Conservation (phyloP, 2,888 invertebrate species). For the Eristalis intricaria region DNA sequence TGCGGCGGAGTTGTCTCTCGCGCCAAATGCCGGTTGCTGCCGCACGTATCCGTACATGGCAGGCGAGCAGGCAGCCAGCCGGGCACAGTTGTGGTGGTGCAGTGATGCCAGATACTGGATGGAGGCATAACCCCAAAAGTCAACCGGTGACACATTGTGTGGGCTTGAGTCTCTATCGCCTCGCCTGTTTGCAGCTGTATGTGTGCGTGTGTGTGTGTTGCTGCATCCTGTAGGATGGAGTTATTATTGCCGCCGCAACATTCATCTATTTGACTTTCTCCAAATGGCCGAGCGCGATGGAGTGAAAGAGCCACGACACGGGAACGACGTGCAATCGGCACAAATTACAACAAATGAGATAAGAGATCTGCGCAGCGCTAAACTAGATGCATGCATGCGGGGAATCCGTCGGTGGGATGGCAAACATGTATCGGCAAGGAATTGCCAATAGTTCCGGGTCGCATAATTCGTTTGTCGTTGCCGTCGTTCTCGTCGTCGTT, state of each 20-base stretch:
- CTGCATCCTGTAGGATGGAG: constrained; percentile 57
- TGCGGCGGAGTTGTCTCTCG: background rate
- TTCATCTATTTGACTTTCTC: constrained; percentile 55
- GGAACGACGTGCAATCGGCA: constrained; percentile 53
- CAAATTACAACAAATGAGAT: constrained; percentile 59
- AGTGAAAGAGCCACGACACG: constrained; percentile 23
- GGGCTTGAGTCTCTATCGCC: constrained; percentile 26
- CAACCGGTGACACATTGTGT: constrained; percentile 54
- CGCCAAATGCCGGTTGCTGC: constrained; percentile 22
- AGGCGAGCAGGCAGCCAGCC: background rate
- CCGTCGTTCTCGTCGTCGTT: constrained; percentile 3
- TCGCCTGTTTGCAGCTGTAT: constrained; percentile 7
- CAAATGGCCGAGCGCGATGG: constrained; percentile 29
- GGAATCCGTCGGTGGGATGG: constrained; percentile 50
- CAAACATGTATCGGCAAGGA: constrained; percentile 27
- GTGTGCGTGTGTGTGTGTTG: constrained; percentile 11
- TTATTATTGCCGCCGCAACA: constrained; percentile 45
- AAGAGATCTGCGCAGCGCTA: constrained; percentile 46
- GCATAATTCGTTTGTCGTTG: constrained; percentile 40
- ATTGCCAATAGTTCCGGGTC: constrained; percentile 56
- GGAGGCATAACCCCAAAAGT: constrained; percentile 22
- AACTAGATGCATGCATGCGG: constrained; percentile 45
- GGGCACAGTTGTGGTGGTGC: background rate
- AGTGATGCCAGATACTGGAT: constrained; percentile 14
- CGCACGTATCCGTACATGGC: constrained; percentile 11